Evolutionary conservation across 2,888 invertebrate species (phyloP).

Genomic region (Yponomeuta malinellus): DNA sequence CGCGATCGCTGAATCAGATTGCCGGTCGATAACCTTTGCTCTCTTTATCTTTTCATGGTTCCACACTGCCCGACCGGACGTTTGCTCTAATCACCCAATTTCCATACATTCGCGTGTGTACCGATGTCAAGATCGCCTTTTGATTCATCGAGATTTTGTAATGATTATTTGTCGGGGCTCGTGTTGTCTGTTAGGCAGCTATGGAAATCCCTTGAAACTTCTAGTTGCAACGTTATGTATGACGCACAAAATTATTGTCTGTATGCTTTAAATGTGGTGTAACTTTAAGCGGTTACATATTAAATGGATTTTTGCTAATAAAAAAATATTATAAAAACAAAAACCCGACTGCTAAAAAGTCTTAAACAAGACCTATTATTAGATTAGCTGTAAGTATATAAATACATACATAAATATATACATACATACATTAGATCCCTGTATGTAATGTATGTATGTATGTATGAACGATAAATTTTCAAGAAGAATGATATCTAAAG

Average conservation of each 20-base stretch:
- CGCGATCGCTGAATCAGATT: constrained; percentile 32
- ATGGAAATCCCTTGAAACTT: no score
- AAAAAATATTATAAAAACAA: no score
- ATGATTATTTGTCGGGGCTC: background rate
- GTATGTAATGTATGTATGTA: no score
- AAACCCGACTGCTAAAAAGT: background rate
- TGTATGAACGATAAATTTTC: no score
- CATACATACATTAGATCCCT: no score
- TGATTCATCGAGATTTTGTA: background rate
- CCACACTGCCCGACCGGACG: constrained; percentile 23
- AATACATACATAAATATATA: no score
- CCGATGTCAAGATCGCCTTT: background rate
- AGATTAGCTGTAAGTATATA: background rate
- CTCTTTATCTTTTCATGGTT: constrained; percentile 21
- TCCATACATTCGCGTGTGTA: background rate
- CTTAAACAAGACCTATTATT: background rate
- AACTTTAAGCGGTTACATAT: no score
- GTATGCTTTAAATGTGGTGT: no score
- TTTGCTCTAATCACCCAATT: background rate
- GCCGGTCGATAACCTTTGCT: constrained; percentile 28
- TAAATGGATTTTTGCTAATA: no score
- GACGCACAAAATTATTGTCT: no score
- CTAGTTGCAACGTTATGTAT: no score
- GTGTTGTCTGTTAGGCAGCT: background rate
- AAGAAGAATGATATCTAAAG: constrained; percentile 4